phyloP scores from a whole-genome alignment of 2,888 invertebrate genomes.

The Phyllotreta striolata region DNA sequence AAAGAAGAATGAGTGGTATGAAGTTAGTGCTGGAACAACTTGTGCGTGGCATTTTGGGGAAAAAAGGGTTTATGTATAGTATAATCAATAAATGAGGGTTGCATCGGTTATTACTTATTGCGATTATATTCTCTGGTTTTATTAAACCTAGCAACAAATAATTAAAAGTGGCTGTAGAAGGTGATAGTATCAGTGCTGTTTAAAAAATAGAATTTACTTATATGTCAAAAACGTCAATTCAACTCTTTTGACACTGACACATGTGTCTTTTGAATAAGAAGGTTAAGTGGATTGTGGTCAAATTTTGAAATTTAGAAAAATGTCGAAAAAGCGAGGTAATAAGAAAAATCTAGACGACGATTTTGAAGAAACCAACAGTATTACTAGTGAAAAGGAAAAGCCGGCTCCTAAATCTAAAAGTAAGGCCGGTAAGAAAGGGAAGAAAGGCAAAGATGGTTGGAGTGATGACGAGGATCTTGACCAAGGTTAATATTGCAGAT shows the following conservation, averaged over 20 bases:
- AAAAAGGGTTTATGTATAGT: too few relatives aligned
- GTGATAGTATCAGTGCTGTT: too few relatives aligned
- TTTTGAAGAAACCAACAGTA: constrained; percentile 57
- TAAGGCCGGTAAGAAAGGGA: constrained; percentile 62
- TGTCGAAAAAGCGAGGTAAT: constrained; percentile 69
- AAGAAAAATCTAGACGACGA: constrained; percentile 68
- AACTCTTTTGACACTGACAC: background rate
- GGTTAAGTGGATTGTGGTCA: constrained; percentile 5
- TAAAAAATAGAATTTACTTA: too few relatives aligned
- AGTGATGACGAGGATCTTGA: constrained; percentile 58
- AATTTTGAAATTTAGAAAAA: constrained; percentile 46
- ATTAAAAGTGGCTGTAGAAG: too few relatives aligned
- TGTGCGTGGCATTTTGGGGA: too few relatives aligned
- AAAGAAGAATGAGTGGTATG: too few relatives aligned
- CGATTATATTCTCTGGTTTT: too few relatives aligned
- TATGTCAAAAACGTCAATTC: too few relatives aligned
- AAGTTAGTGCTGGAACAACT: too few relatives aligned
- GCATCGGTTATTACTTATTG: too few relatives aligned
- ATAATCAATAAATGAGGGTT: too few relatives aligned
- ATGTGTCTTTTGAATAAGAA: constrained; percentile 10
- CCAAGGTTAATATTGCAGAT: constrained; percentile 42
- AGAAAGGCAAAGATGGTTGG: constrained; percentile 53
- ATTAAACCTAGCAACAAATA: too few relatives aligned
- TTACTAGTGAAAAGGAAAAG: constrained; percentile 55
- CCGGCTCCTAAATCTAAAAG: constrained; percentile 62